Evolutionary conservation across 2,888 invertebrate species (phyloP).

Genomic region (Teinopalpus imperialis): DNA sequence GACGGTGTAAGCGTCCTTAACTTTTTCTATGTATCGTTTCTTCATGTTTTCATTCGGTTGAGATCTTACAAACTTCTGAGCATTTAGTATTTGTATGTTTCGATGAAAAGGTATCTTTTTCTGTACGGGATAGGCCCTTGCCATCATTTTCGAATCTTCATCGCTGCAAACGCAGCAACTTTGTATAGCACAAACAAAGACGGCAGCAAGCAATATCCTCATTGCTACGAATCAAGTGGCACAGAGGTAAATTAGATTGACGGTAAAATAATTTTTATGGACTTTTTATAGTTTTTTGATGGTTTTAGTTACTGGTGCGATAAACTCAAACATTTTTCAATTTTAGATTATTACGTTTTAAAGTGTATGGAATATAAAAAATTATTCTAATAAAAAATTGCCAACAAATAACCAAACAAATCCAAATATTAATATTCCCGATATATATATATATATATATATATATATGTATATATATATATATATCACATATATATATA

Average conservation of each 20-base stretch:
- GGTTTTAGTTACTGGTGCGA: constrained; percentile 32
- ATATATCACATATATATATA: too few relatives aligned
- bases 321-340: constrained; percentile 33
- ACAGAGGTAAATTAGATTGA: constrained; percentile 19
- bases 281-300: constrained; percentile 25
- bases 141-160: constrained; percentile 23
- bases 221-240: constrained; percentile 34
- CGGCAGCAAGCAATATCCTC: constrained; percentile 40
- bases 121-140: constrained; percentile 42
- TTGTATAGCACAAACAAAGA: constrained; percentile 33
- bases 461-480: too few relatives aligned
- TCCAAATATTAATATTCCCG: too few relatives aligned
- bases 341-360: constrained; percentile 12
- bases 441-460: too few relatives aligned
- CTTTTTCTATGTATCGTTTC: constrained; percentile 11
- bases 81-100: constrained; percentile 43
- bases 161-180: constrained; percentile 25
- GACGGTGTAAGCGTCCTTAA: constrained; percentile 8
- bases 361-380: not conserved
- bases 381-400: not conserved
- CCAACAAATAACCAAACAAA: too few relatives aligned
- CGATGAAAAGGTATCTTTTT: constrained; percentile 34
- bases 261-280: constrained; percentile 13
- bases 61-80: constrained; percentile 42
- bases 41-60: constrained; percentile 12